Percentiles rank a stretch among this genome's conserved stretches.
These are phyloP conservation scores for Blera fallax DNA, from an alignment of 2,888 invertebrate species.

Conservation along the genomic window DNA sequence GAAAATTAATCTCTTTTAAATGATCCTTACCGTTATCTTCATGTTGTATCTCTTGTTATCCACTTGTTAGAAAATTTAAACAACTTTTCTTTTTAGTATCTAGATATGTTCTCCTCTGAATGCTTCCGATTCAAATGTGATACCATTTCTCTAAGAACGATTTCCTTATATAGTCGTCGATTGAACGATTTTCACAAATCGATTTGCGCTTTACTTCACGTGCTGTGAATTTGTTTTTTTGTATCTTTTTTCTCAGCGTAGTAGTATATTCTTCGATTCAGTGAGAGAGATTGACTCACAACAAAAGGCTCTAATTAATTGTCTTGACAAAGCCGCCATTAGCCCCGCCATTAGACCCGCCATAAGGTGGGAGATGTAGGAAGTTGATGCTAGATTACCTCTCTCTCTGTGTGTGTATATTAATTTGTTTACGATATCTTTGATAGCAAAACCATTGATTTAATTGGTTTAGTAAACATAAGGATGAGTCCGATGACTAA, in stretches of 20 bases:
- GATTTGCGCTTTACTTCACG: conserved; percentile 45
- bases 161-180: conserved; percentile 60
- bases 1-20: background rate
- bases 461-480: conserved; percentile 33
- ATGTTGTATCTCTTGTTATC: conserved; percentile 20
- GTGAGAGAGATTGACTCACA: conserved; percentile 36
- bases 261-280: background rate
- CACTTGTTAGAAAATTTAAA: background rate
- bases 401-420: background rate
- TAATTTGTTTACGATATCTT: conserved; percentile 35
- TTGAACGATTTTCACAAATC: conserved; percentile 43
- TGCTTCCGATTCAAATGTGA: conserved; percentile 46
- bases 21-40: conserved; percentile 50
- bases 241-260: background rate
- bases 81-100: background rate
- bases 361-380: conserved; percentile 36
- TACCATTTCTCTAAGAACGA: conserved; percentile 43
- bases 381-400: conserved; percentile 34
- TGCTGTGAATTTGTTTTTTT: conserved; percentile 8
- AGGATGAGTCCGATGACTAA: conserved; percentile 35
- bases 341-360: too few species aligned
- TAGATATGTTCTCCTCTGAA: background rate
- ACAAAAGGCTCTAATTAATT: conserved; percentile 62
- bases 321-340: conserved; percentile 2
- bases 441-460: conserved; percentile 17